Evolutionary conservation across 2,888 invertebrate genomes (phyloP), one percentile per base, ranked within the genome.

Genomic region (Himalopsyche anomala): DNA sequence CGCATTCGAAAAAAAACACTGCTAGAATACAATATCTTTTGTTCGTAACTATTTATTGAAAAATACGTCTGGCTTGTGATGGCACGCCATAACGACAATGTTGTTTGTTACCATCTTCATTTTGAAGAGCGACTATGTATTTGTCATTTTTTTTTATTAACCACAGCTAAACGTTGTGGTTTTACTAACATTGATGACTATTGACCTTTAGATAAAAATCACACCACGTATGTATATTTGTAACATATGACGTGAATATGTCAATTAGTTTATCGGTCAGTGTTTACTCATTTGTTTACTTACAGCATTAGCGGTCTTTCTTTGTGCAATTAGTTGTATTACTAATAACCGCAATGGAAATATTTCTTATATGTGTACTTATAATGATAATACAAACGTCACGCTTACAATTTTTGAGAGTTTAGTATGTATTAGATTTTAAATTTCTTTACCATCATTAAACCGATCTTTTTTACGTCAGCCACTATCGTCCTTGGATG

Each of bases 401-500:
- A 8, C 9, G 42, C 42, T 42, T 42, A 0, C 9, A 3, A 51
- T 11, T 51, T 51, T 51, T 11, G 11, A 51, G 12, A 51, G 45
- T 11, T 0, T 51, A 45, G 9, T 51, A 15, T 51, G 9, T 51
- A 15, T 51, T 15, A 51, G 15, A 6, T 51, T 51, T 51, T 15
- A 15, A 51, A 51, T 51, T 51, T 51, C 51, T 51, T 51, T 51
- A 51, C 51, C 51, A 15, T 15, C 15, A 15, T 15, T 51, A 51
- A 51, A 15, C 15, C 12, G 5, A 51, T 62, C 9, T 62, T 62
- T 62, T 62, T 62, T 12, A 19, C 36, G 15, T 28, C 36, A 74
- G 62, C 28, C 55, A 28, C 79, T 85, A 81, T 85, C 56, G 80
- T 80, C 84, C 82, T 82, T 86, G 83, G 84, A 69, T 84, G 79